These are phyloP conservation scores for Terebella lapidaria DNA, from an alignment of 2,888 invertebrate species.

Conservation along the genomic window DNA sequence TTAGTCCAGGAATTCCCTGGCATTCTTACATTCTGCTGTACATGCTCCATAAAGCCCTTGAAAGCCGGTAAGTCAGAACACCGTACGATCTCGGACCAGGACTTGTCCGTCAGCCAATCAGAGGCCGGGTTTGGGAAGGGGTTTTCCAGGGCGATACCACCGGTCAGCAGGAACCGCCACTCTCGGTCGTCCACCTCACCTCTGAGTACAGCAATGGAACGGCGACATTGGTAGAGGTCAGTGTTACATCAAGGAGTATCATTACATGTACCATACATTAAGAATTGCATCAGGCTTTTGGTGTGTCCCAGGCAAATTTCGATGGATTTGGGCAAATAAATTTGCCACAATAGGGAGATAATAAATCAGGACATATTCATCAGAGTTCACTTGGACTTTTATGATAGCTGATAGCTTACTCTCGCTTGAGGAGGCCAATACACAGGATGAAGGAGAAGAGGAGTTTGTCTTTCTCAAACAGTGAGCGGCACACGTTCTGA, in stretches of 20 bases:
- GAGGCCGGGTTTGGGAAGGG: conserved; percentile 74
- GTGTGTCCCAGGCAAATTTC: no score
- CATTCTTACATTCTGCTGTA: conserved; percentile 39
- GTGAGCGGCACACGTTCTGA: conserved; percentile 59
- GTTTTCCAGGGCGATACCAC: conserved; percentile 77
- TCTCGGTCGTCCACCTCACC: conserved; percentile 65
- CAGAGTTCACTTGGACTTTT: no score
- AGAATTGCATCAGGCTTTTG: no score
- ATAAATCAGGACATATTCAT: no score
- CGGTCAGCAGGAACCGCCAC: conserved; percentile 78
- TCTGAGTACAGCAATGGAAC: no score
- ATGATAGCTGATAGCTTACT: no score
- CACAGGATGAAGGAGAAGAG: conserved; percentile 52
- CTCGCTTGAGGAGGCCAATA: conserved; percentile 47
- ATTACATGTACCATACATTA: no score
- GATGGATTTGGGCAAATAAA: no score
- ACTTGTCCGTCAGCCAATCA: conserved; percentile 77
- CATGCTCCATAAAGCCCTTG: conserved; percentile 48
- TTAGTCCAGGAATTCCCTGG: background rate
- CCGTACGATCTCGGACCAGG: conserved; percentile 78
- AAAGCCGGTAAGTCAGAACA: conserved; percentile 58
- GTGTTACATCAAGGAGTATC: no score
- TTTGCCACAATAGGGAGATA: no score
- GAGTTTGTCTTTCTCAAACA: conserved; percentile 55
- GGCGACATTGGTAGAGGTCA: no score